Conservation (phyloP, 2,888 invertebrate genomes). For the Heliconius ethilla region DNA sequence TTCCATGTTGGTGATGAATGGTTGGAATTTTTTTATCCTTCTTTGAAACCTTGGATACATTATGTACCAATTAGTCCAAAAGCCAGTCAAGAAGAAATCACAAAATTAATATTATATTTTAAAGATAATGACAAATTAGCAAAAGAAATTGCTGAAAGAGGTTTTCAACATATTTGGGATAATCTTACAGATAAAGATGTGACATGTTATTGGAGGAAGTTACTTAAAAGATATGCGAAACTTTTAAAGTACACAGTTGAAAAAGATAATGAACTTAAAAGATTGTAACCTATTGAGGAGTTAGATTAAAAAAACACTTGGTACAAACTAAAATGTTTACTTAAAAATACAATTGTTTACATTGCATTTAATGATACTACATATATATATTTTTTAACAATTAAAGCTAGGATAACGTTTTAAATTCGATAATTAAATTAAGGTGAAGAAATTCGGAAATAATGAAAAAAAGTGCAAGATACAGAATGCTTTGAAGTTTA, state of each 20-base stretch:
- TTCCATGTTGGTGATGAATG: constrained; percentile 97
- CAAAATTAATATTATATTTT: constrained; percentile 88
- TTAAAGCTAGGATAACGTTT: constrained; percentile 12
- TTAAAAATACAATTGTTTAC: constrained; percentile 34
- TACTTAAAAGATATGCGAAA: constrained; percentile 88
- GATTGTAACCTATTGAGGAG: constrained; percentile 58
- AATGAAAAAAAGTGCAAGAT: constrained; percentile 20
- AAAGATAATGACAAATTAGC: constrained; percentile 87
- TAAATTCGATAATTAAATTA: constrained; percentile 8
- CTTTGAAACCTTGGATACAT: constrained; percentile 96
- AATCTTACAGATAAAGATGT: constrained; percentile 91
- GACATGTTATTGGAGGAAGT: constrained; percentile 91
- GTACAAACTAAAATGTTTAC: constrained; percentile 40
- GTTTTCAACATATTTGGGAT: constrained; percentile 91
- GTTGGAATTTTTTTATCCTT: constrained; percentile 96
- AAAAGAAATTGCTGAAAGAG: constrained; percentile 90
- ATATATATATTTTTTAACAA: constrained; percentile 15
- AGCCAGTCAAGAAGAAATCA: constrained; percentile 86
- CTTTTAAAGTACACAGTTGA: constrained; percentile 86
- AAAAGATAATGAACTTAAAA: constrained; percentile 82
- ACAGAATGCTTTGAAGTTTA: background rate
- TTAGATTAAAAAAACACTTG: constrained; percentile 23
- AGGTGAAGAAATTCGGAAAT: background rate
- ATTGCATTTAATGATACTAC: constrained; percentile 17
- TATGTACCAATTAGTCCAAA: constrained; percentile 90